phyloP scores from a whole-genome alignment of 1,140 invertebrate species.

The Ceratina calcarata region DNA sequence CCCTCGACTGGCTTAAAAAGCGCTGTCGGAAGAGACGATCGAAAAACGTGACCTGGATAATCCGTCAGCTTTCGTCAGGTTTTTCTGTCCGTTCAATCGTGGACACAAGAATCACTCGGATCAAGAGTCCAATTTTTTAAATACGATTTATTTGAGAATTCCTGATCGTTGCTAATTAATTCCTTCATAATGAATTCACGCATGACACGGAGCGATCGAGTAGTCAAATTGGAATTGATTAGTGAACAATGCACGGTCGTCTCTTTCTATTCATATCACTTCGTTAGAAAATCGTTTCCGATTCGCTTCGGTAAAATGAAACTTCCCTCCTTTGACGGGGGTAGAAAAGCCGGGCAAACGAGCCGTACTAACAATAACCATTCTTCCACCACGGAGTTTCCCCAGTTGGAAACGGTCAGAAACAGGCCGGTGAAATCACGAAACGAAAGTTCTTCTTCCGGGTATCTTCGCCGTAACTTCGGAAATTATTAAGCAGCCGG shows the following conservation, averaged over 20 bases:
- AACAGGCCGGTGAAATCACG: neutral
- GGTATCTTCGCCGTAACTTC: slow-evolving; percentile 1
- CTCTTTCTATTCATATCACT: too few species aligned
- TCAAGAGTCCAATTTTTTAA: too few species aligned
- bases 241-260: too few species aligned
- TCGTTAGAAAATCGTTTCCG: neutral
- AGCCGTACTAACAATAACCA: neutral
- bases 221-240: too few species aligned
- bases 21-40: too few species aligned
- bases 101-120: too few species aligned
- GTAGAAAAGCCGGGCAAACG: neutral
- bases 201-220: too few species aligned
- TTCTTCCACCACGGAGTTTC: neutral
- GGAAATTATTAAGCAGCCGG: slow-evolving; percentile 20
- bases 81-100: neutral
- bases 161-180: too few species aligned
- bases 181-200: too few species aligned
- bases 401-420: neutral
- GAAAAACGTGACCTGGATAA: neutral
- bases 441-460: neutral
- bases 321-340: slow-evolving; percentile 3
- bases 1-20: neutral
- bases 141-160: too few species aligned
- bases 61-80: too few species aligned
- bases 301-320: slow-evolving; percentile 1